These are phyloP conservation scores for Leptinotarsa tumamoca DNA, from an alignment of 2,888 invertebrate species.

Conservation along the genomic window DNA sequence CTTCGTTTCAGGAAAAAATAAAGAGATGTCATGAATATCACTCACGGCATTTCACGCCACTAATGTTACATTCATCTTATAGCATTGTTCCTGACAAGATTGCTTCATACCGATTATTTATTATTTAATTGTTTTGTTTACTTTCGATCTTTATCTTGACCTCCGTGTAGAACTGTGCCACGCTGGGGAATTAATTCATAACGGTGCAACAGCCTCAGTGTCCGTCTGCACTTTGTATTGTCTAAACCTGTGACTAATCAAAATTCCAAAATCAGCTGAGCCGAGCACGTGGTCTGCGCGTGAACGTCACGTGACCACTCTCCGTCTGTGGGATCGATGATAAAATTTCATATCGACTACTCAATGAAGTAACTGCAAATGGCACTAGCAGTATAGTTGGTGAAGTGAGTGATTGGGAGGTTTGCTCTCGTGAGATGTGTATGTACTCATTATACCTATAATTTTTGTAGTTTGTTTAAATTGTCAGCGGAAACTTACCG, in stretches of 20 bases:
- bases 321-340: constrained; percentile 59
- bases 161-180: constrained; percentile 7
- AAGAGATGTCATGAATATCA: too few species aligned
- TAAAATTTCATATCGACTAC: constrained; percentile 40
- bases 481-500: neutral
- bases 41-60: too few species aligned
- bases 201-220: neutral
- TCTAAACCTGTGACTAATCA: constrained; percentile 3
- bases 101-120: neutral
- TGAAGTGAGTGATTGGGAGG: constrained; percentile 41
- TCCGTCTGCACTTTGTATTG: neutral
- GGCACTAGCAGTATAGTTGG: constrained; percentile 33
- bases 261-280: constrained; percentile 22
- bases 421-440: constrained; percentile 60
- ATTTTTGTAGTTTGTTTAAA: neutral
- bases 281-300: constrained; percentile 58
- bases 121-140: neutral
- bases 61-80: too few species aligned
- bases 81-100: too few species aligned
- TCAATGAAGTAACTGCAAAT: constrained; percentile 32
- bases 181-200: neutral
- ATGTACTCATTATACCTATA: constrained; percentile 47
- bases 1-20: too few species aligned
- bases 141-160: neutral
- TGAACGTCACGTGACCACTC: constrained; percentile 60